Conservation (phyloP, 2,797 vertebrate genomes). For the Rhinogobio ventralis region DNA sequence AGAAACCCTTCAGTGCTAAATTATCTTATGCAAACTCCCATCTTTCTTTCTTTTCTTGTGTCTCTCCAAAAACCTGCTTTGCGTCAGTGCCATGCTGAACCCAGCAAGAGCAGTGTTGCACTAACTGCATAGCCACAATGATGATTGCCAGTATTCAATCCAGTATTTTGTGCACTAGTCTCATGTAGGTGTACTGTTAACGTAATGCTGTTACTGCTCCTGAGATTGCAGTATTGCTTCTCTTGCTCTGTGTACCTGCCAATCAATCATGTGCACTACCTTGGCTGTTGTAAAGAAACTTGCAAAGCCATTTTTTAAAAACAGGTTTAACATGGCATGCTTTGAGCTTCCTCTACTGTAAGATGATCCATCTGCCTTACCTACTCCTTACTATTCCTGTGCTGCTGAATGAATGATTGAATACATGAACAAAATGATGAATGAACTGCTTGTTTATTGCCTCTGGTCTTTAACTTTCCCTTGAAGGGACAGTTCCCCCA, state of each 20-base stretch:
- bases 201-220: slow-evolving; percentile 20
- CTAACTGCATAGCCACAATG: slow-evolving; percentile 62
- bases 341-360: slow-evolving; percentile 9
- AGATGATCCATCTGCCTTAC: slow-evolving; percentile 19
- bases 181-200: slow-evolving; percentile 46
- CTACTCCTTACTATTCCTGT: not conserved
- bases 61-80: slow-evolving; percentile 3
- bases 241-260: slow-evolving; percentile 24
- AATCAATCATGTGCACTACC: slow-evolving; percentile 9
- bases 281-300: not conserved
- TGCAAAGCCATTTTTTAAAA: not conserved
- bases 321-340: not conserved
- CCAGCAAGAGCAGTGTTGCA: slow-evolving; percentile 68
- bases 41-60: slow-evolving; percentile 36
- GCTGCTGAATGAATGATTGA: slow-evolving; percentile 4
- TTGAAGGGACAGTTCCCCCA: not conserved
- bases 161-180: slow-evolving; percentile 39
- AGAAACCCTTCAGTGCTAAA: slow-evolving; percentile 31
- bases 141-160: slow-evolving; percentile 33
- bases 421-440: not conserved
- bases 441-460: not conserved
- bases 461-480: not conserved
- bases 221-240: slow-evolving; percentile 22
- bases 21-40: not conserved
- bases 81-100: slow-evolving; percentile 58